Evolutionary conservation across 2,113 vertebrate genomes (phyloP), one percentile per base, ranked within the genome.

Genomic region (Cyprinodon brontotheroides): DNA sequence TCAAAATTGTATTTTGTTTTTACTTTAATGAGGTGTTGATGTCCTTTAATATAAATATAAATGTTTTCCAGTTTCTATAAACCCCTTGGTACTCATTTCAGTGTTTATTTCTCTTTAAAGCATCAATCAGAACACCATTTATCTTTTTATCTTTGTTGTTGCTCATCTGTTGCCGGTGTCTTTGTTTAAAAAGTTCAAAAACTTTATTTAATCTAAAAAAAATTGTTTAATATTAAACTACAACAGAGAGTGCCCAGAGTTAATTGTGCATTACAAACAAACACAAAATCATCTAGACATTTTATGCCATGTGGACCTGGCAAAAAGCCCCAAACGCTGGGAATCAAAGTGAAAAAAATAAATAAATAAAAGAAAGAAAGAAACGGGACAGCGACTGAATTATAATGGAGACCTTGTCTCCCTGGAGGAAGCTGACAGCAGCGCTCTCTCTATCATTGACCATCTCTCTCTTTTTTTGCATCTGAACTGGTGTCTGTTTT

Each of bases 381-480:
- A 29, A 70, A 63, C 36, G 68, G 80, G 53, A 70, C 70, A 74
- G 45, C 78, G 20, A 20, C 50, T 53, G 50, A 53, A 53, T 53
- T 53, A 53, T 53, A 53, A 53, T 53, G 50, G 17, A 53, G 50
- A 53, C 50, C 17, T 53, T 53, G 81, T 84, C 78, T 79, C 78
- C 62, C 62, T 74, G 64, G 82, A 75, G 73, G 68, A 77, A 75
- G 76, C 73, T 84, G 85, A 89, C 79, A 79, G 63, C 87, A 75
- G n/a, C 73, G 61, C 61, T 68, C 63, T 62, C 63, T 53, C 50
- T 53, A 17, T 53, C 48, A 8, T 53, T 41, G 41, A 41, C 41
- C 41, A 41, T 41, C 41, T 41, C 41, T 41, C 41, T 57, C 29
- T 66, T 73, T 47, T 61, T 62, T 29, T 45, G 3, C 41, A 40